These are phyloP conservation scores for Oncorhynchus nerka DNA, from an alignment of 2,113 vertebrate species.

Conservation along the genomic window DNA sequence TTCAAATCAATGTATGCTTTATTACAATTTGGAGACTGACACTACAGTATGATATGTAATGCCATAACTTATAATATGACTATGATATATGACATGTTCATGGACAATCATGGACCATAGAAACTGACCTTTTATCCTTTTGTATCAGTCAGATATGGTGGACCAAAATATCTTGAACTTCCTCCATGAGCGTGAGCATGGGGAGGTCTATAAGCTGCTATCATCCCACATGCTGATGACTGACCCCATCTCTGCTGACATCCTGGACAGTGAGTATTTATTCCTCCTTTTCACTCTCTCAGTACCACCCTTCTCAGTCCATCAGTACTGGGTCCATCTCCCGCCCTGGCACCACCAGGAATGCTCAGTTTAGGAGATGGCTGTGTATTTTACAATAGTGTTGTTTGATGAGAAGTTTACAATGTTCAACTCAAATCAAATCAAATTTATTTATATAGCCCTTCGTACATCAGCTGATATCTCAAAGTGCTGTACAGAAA, in stretches of 20 bases:
- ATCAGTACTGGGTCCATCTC: no score
- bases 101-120: not conserved
- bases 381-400: no score
- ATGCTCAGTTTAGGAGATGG: no score
- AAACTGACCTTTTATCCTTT: slow-evolving; percentile 56
- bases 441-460: no score
- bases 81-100: no score
- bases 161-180: slow-evolving; percentile 93
- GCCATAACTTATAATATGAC: no score
- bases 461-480: no score
- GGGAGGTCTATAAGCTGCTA: slow-evolving; percentile 85
- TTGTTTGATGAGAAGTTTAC: no score
- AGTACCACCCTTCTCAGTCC: no score
- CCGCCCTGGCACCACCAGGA: no score
- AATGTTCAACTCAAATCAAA: no score
- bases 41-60: slow-evolving; percentile 6
- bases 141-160: slow-evolving; percentile 90
- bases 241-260: slow-evolving; percentile 76
- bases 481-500: no score
- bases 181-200: slow-evolving; percentile 88
- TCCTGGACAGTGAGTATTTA: slow-evolving; percentile 79
- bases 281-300: slow-evolving; percentile 17
- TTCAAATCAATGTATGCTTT: not conserved
- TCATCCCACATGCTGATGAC: slow-evolving; percentile 80
- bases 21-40: slow-evolving; percentile 30